Evolutionary conservation across 2,888 invertebrate genomes (phyloP), one percentile per base, ranked within the genome.

Genomic region (Cremastinae sp.): DNA sequence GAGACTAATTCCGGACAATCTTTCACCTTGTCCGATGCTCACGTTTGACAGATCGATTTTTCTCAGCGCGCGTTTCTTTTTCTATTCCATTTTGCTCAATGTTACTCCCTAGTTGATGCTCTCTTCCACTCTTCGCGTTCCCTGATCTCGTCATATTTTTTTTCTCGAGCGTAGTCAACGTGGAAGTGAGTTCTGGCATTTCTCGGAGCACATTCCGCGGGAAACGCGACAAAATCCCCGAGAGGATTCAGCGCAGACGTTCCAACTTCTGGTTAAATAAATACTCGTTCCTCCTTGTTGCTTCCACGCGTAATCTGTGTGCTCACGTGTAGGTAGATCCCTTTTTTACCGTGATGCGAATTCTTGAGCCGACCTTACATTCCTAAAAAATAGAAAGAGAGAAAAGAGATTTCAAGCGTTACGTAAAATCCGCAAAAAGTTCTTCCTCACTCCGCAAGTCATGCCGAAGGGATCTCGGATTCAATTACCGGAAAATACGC

Each of bases 251-350:
- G 41, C 37, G 39, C 75, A 41, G 22, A 47, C 18, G 14, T 61
- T 66, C 53, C 65, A 37, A 51, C 12, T 18, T 14, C n/a, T n/a
- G 56, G 61, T 56, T 71, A 62, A 75, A 71, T 61, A 75, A 75
- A 75, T 71, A 71, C 71, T 75, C 56, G 43, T 41, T 61, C 56
- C 39, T 51, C 61, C 47, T 41, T 47, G 10, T 53, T 74, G 58
- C n/a, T 58, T 56, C 28, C 35, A 18, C 22, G 35, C 47, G 35
- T 53, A 14, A 22, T n/a, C n/a, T 41, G 16, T 20, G 14, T 14
- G 14, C 2, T 35, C 10, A 18, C 1, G 9, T 37, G 43, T 61
- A 45, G 16, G 37, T 8, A 43, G 18, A 69, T 49, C 56, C 41
- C 43, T 39, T 18, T 58, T 45, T 47, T 53, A 28, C 59, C 14